Evolutionary conservation across 2,888 invertebrate genomes (phyloP).

Genomic region (Oxystoma pomonae): DNA sequence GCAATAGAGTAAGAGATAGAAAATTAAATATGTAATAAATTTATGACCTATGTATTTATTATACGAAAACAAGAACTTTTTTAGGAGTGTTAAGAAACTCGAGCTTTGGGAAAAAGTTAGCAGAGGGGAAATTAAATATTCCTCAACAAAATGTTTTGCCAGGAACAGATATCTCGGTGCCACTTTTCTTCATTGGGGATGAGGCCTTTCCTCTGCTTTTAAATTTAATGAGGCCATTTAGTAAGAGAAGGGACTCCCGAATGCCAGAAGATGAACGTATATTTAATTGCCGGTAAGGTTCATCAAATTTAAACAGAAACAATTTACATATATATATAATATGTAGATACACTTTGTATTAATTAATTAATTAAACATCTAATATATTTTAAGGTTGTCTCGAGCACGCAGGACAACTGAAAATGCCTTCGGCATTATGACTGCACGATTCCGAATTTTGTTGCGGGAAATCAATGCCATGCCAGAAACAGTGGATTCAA

Average conservation of each 20-base stretch:
- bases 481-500: slow-evolving; percentile 1
- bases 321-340: background rate
- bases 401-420: slow-evolving; percentile 1
- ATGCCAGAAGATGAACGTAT: background rate
- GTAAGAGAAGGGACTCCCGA: background rate
- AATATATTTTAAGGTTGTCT: background rate
- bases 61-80: background rate
- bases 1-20: no score
- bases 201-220: slow-evolving; percentile 1
- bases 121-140: background rate
- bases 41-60: no score
- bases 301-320: background rate
- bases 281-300: slow-evolving; percentile 2
- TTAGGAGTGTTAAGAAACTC: slow-evolving; percentile 1
- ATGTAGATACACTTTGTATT: background rate
- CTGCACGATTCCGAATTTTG: slow-evolving; percentile 1
- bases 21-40: no score
- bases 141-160: background rate
- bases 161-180: background rate
- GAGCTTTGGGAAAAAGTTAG: background rate
- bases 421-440: slow-evolving; percentile 3
- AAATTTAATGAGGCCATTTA: slow-evolving; percentile 1
- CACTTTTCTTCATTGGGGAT: slow-evolving; percentile 1
- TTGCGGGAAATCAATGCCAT: background rate
- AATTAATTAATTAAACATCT: background rate